Percentiles rank a stretch among this genome's conserved stretches.
phyloP scores from a whole-genome alignment of 1,140 invertebrate genomes.

The Gonatopus flavifemur region DNA sequence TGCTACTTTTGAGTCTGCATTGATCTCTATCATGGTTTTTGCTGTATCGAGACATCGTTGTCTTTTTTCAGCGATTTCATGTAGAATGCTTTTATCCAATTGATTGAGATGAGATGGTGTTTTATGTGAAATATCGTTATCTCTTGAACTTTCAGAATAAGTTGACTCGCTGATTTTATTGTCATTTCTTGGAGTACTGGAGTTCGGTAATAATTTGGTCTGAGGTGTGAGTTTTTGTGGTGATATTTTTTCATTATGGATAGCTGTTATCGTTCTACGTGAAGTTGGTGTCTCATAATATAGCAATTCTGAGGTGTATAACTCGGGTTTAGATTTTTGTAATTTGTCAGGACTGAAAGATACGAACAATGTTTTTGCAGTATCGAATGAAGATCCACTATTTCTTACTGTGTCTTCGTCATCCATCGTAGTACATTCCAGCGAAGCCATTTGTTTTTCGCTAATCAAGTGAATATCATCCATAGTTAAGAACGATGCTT shows the following conservation, averaged over 20 bases:
- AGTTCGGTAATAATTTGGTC: too few relatives aligned
- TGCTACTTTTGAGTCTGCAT: slow-evolving; percentile 11
- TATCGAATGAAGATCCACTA: slow-evolving; percentile 1
- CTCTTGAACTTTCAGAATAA: too few relatives aligned
- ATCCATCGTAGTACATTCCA: slow-evolving; percentile 16
- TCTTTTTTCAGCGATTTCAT: slow-evolving; percentile 34
- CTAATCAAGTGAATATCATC: slow-evolving; percentile 18
- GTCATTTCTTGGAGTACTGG: not conserved
- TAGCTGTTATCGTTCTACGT: too few relatives aligned
- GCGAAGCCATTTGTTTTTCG: slow-evolving; percentile 33
- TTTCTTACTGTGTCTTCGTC: slow-evolving; percentile 8
- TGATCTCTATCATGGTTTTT: slow-evolving; percentile 35
- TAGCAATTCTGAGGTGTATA: too few relatives aligned
- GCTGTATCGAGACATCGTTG: slow-evolving; percentile 39
- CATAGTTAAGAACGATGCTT: slow-evolving; percentile 14
- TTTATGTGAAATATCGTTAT: too few relatives aligned
- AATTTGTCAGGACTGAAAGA: too few relatives aligned
- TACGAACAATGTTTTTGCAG: not conserved
- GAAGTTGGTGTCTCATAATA: too few relatives aligned
- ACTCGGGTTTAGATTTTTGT: too few relatives aligned
- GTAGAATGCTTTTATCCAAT: slow-evolving; percentile 26
- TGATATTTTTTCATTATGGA: too few relatives aligned
- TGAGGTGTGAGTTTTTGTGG: too few relatives aligned
- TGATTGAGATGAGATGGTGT: too few relatives aligned
- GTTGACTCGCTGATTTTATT: not conserved